Evolutionary conservation across 2,797 vertebrate species (phyloP).

Genomic region (Parauchenoglanis ngamensis): DNA sequence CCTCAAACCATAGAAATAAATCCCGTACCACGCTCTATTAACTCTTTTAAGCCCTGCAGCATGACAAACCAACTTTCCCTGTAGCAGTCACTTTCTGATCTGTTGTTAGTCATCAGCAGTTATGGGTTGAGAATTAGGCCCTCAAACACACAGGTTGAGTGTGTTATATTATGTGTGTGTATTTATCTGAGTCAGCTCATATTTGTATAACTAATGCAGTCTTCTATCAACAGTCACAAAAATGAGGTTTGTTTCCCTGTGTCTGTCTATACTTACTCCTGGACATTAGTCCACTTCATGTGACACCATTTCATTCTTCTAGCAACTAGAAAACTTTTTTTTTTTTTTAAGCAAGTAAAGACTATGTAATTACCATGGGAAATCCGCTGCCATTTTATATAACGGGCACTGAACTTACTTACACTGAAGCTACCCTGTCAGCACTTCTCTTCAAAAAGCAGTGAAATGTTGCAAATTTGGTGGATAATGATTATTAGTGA

Average conservation of each 20-base stretch:
- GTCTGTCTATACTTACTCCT: background rate
- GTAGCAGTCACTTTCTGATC: constrained; percentile 28
- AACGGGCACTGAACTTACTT: constrained; percentile 16
- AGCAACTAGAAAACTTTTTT: background rate
- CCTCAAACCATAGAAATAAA: constrained; percentile 65
- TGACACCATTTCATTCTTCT: constrained; percentile 7
- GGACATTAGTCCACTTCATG: background rate
- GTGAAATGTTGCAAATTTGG: constrained; percentile 4
- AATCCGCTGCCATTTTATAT: constrained; percentile 9
- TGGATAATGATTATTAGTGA: constrained; percentile 8
- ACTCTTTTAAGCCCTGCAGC: constrained; percentile 65
- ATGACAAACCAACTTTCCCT: constrained; percentile 12
- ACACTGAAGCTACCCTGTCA: constrained; percentile 12
- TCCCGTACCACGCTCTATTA: constrained; percentile 66
- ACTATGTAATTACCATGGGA: constrained; percentile 16
- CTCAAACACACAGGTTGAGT: background rate
- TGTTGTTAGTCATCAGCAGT: constrained; percentile 38
- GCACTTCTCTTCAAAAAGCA: background rate
- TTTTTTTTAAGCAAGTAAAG: background rate
- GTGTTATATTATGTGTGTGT: background rate
- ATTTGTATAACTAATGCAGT: background rate
- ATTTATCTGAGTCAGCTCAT: background rate
- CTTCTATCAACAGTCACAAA: background rate
- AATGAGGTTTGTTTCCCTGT: background rate
- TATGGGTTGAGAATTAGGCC: constrained; percentile 26